Conservation (phyloP, 2,888 invertebrate genomes). For the Eristalis pertinax region DNA sequence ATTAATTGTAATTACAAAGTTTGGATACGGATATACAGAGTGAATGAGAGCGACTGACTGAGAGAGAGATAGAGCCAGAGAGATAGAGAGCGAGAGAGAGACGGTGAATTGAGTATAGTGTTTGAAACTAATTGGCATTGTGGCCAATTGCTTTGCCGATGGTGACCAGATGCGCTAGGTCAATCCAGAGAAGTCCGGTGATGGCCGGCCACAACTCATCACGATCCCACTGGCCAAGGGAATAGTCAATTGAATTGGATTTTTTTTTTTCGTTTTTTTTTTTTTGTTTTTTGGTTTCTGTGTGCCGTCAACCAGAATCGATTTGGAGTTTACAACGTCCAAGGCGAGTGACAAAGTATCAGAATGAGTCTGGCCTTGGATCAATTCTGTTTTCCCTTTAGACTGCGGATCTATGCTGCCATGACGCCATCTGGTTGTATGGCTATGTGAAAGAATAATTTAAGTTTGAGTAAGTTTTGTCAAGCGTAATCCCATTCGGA, state of each 20-base stretch:
- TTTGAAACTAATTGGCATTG: constrained; percentile 68
- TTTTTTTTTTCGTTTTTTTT: too few relatives aligned
- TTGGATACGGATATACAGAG: constrained; percentile 34
- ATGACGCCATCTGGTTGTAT: too few relatives aligned
- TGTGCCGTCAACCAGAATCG: not conserved
- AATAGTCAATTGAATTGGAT: not conserved
- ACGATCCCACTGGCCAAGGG: not conserved
- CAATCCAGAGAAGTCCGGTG: constrained; percentile 45
- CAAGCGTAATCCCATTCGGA: too few relatives aligned
- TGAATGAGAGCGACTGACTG: not conserved
- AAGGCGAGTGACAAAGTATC: not conserved
- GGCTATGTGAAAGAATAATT: too few relatives aligned
- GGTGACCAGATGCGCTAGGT: constrained; percentile 32
- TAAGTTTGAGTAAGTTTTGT: too few relatives aligned
- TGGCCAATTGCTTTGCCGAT: constrained; percentile 62
- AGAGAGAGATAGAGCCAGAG: not conserved
- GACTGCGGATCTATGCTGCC: too few relatives aligned
- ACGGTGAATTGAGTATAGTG: constrained; percentile 41
- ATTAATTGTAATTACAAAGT: constrained; percentile 65
- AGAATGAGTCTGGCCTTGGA: too few relatives aligned
- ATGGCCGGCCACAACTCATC: constrained; percentile 28
- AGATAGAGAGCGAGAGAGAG: constrained; percentile 23
- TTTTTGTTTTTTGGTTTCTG: too few relatives aligned
- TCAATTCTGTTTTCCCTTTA: too few relatives aligned
- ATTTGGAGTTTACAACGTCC: not conserved